Percentiles rank a stretch among this genome's conserved stretches.
Conservation (phyloP, 30 jellyfish, hydroid and myxozoan species). For the Euphysa ruthae region DNA sequence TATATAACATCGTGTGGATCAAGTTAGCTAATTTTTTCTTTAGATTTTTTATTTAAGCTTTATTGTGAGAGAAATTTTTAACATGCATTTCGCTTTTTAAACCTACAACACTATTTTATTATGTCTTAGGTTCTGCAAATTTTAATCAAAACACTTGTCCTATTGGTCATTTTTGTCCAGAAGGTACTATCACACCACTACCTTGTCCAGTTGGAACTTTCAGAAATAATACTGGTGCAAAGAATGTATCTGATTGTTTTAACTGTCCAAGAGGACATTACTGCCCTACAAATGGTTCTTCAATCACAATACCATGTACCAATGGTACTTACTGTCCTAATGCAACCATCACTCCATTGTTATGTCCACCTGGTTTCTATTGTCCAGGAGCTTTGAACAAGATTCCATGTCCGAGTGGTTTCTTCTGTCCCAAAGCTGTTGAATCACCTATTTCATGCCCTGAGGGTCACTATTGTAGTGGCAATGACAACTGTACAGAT, state of each 20-base stretch:
- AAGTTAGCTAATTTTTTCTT: too few relatives aligned
- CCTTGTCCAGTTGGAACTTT: conserved; percentile 92
- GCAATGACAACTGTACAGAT: conserved; percentile 49
- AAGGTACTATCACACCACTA: conserved; percentile 57
- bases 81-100: too few relatives aligned
- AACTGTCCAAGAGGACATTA: conserved; percentile 87
- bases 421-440: conserved; percentile 70
- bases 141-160: conserved; percentile 79
- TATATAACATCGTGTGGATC: too few relatives aligned
- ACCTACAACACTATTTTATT: background rate
- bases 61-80: too few relatives aligned
- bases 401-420: conserved; percentile 79
- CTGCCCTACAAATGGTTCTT: conserved; percentile 72
- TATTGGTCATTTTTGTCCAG: conserved; percentile 64
- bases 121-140: conserved; percentile 72
- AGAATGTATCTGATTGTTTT: conserved; percentile 43
- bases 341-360: conserved; percentile 57
- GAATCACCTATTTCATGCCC: conserved; percentile 68
- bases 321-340: conserved; percentile 84
- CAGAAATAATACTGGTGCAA: conserved; percentile 53
- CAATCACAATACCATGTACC: conserved; percentile 44
- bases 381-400: conserved; percentile 76
- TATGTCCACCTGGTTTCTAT: conserved; percentile 76
- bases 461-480: conserved; percentile 80
- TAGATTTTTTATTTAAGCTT: too few relatives aligned